phyloP scores from a whole-genome alignment of 2,888 invertebrate species.

The Microchrysa polita region DNA sequence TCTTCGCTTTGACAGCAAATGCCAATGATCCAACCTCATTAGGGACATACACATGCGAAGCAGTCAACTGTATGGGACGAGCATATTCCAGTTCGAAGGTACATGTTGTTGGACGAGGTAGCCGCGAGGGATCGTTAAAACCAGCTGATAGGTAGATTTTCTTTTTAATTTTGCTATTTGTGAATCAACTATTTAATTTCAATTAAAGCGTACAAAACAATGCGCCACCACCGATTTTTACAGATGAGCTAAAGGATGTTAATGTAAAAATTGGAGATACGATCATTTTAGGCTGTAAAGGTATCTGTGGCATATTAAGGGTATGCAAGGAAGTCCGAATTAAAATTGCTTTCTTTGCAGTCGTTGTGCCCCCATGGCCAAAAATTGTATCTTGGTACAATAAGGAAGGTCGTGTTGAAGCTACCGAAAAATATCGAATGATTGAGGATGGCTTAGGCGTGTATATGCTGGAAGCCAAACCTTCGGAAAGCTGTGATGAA shows the following conservation, averaged over 20 bases:
- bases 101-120: conserved; percentile 79
- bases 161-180: not conserved
- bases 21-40: conserved; percentile 86
- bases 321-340: not conserved
- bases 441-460: conserved; percentile 86
- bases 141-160: conserved; percentile 72
- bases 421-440: conserved; percentile 75
- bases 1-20: conserved; percentile 86
- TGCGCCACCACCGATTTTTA: conserved; percentile 79
- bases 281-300: conserved; percentile 78
- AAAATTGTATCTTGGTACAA: conserved; percentile 86
- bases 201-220: conserved; percentile 56
- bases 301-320: conserved; percentile 63
- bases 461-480: conserved; percentile 78
- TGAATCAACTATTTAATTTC: not conserved
- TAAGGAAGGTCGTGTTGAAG: conserved; percentile 80
- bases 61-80: conserved; percentile 88
- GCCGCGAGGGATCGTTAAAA: conserved; percentile 74
- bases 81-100: conserved; percentile 85
- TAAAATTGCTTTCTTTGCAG: conserved; percentile 60
- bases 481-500: conserved; percentile 82
- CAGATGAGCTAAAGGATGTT: conserved; percentile 77
- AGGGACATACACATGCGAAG: conserved; percentile 89
- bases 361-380: conserved; percentile 88
- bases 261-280: conserved; percentile 82